These are phyloP conservation scores for Cyprinodon diabolis DNA, from an alignment of 2,797 vertebrate genomes.

Conservation along the genomic window DNA sequence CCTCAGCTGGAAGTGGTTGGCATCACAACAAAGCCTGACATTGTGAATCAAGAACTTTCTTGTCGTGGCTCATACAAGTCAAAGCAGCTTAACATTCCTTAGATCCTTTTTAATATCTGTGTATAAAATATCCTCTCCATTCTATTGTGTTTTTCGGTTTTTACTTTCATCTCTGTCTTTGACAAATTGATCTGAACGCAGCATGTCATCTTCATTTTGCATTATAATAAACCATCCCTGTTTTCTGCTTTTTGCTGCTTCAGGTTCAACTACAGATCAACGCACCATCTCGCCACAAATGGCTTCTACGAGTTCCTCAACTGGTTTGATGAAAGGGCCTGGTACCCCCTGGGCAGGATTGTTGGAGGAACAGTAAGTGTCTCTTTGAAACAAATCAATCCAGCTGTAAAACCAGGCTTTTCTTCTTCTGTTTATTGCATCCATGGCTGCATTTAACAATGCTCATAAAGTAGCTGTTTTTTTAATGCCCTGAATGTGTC, in stretches of 20 bases:
- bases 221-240: not conserved
- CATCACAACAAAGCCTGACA: constrained; percentile 37
- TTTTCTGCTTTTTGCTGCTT: constrained; percentile 28
- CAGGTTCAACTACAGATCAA: constrained; percentile 99
- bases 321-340: constrained; percentile 98
- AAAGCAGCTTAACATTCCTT: constrained; percentile 24
- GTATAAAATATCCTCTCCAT: constrained; percentile 36
- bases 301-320: constrained; percentile 99
- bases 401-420: not conserved
- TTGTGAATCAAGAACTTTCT: constrained; percentile 40
- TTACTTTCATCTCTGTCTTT: not conserved
- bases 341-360: constrained; percentile 97
- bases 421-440: constrained; percentile 11
- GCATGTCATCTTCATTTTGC: not conserved
- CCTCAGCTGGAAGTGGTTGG: constrained; percentile 54
- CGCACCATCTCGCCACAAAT: constrained; percentile 95
- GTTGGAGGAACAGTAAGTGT: constrained; percentile 96
- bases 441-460: not conserved
- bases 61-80: constrained; percentile 26
- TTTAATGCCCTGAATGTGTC: not conserved
- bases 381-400: not conserved
- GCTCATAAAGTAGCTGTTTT: not conserved
- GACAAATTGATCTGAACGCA: constrained; percentile 3
- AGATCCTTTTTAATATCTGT: constrained; percentile 34
- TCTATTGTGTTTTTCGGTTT: not conserved